Evolutionary conservation across 2,888 invertebrate genomes (phyloP), one percentile per base, ranked within the genome.

Genomic region (Xestoiulus laeticollis): DNA sequence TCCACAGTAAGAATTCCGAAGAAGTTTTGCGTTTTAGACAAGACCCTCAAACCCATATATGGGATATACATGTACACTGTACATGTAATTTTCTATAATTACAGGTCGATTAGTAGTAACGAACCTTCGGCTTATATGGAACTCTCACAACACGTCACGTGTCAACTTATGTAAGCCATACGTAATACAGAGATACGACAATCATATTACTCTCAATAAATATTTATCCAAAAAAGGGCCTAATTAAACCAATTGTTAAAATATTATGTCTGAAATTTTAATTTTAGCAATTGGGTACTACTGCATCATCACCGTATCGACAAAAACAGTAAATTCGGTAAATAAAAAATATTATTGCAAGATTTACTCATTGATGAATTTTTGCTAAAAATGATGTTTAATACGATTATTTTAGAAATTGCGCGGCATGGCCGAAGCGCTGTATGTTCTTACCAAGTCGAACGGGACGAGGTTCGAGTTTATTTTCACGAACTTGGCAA

Each of bases 81-180:
- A 32, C n/a, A n/a, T 82, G 3, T 14, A 32, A 82, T 32, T 85
- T 85, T 85, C 32, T 30, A 12, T 85, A 85, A 30, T 44, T 89
- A 83, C 90, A 92, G 93, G 93, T 30, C 91, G 96, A 85, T 93
- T 99, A 91, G 94, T 98, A 87, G 94, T 98, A 26, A 98, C 99
- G 2, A 99, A 98, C 92, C 93, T 99, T 8, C 94, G 99, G 90
- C 93, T 99, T n/a, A 95, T 99, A 85, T 99, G 99, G 99, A 97
- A 98, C 92, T 98, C 98, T 0, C 92, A 96, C 88, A 93, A 94
- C 3, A 95, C 97, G 90, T 96, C 97, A 0, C 94, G 98, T 91
- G 96, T 98, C 85, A 99, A 98, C 93, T 93, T 99, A 89, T 97
- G 98, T 97, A 93, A 93, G 94, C 92, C 30, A 86, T 44, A 84